Evolutionary conservation across 2,888 invertebrate species (phyloP).

Genomic region (Malthinus flaveolus): DNA sequence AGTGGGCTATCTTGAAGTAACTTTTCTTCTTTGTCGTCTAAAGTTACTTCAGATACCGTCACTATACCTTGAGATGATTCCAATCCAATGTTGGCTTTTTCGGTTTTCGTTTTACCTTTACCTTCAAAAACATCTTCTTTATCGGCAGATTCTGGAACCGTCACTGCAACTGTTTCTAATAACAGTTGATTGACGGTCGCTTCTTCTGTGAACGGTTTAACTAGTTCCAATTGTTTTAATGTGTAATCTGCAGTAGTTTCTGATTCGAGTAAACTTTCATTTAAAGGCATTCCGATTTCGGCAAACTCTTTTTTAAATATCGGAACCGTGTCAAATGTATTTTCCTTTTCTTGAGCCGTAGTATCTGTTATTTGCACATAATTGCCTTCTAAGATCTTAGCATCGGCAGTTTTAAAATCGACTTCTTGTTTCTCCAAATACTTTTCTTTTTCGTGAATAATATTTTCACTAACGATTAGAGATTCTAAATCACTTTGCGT

Average conservation of each 20-base stretch:
- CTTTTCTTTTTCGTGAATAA: constrained; percentile 56
- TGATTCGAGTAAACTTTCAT: constrained; percentile 44
- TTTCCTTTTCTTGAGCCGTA: constrained; percentile 49
- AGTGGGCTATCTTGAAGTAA: constrained; percentile 41
- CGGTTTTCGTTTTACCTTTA: constrained; percentile 36
- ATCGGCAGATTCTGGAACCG: constrained; percentile 49
- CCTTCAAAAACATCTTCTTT: constrained; percentile 46
- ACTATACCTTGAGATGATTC: constrained; percentile 40
- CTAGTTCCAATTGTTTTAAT: constrained; percentile 33
- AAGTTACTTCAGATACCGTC: constrained; percentile 42
- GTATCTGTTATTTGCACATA: constrained; percentile 51
- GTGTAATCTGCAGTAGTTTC: constrained; percentile 40
- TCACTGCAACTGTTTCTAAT: constrained; percentile 42
- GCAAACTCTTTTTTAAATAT: constrained; percentile 43
- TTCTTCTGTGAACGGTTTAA: constrained; percentile 37
- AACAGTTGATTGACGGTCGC: constrained; percentile 45
- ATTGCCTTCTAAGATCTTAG: constrained; percentile 54
- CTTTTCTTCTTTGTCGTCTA: constrained; percentile 47
- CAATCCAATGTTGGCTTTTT: constrained; percentile 43
- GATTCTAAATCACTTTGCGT: constrained; percentile 50
- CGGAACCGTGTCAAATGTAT: constrained; percentile 38
- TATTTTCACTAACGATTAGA: constrained; percentile 56
- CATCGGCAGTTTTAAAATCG: constrained; percentile 51
- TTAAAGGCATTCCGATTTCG: constrained; percentile 38
- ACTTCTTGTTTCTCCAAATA: constrained; percentile 45